These are phyloP conservation scores for Leptopilina boulardi DNA, from an alignment of 1,140 invertebrate species.

Conservation along the genomic window DNA sequence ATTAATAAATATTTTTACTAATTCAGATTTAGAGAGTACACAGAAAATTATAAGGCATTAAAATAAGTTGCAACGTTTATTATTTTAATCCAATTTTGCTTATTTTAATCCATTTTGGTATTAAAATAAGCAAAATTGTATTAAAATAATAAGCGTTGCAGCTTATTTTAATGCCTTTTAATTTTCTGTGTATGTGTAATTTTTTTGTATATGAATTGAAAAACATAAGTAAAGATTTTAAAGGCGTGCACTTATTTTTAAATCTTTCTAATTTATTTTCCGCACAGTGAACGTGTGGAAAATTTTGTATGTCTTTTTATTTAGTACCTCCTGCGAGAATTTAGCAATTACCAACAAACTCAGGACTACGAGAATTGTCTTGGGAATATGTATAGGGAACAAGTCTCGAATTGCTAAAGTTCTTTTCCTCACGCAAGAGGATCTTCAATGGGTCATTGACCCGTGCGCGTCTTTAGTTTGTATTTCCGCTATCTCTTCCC, in stretches of 20 bases:
- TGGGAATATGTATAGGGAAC: conserved; percentile 39
- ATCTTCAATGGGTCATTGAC: conserved; percentile 17
- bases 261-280: not conserved
- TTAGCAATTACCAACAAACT: conserved; percentile 37
- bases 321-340: not conserved
- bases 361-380: conserved; percentile 29
- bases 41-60: too few species aligned
- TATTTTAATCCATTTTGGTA: too few species aligned
- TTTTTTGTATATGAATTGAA: too few species aligned
- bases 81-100: too few species aligned
- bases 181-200: too few species aligned
- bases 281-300: not conserved
- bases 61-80: too few species aligned
- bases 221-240: too few species aligned
- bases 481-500: not conserved
- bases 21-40: too few species aligned
- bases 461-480: not conserved
- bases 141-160: too few species aligned
- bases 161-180: too few species aligned
- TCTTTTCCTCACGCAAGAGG: conserved; percentile 13
- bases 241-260: not conserved
- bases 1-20: too few species aligned
- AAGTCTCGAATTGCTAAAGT: conserved; percentile 35
- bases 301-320: conserved; percentile 2
- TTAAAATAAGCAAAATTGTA: too few species aligned